Conservation (phyloP, 2,888 invertebrate genomes). For the Drosophila anceps region DNA sequence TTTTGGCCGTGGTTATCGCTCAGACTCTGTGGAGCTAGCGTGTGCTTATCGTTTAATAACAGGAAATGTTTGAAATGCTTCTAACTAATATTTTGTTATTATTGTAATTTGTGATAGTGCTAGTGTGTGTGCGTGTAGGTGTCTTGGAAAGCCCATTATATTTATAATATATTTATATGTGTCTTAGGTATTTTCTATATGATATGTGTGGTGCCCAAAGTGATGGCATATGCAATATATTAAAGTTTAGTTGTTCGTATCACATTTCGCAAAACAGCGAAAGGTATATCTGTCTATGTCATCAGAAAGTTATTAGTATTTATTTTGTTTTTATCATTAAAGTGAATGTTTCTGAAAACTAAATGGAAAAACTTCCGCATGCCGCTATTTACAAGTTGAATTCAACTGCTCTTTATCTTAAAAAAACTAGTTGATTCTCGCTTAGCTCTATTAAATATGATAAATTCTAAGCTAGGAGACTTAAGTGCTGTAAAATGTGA, state of each 20-base stretch:
- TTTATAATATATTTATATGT: neutral
- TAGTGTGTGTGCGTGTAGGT: neutral
- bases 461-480: neutral
- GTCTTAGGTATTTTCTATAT: neutral
- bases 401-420: neutral
- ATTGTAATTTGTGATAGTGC: neutral
- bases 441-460: neutral
- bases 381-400: neutral
- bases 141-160: neutral
- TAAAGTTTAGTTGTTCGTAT: no score
- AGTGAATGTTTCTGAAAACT: no score
- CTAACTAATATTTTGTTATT: neutral
- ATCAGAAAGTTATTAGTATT: no score
- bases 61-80: neutral
- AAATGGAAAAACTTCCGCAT: neutral
- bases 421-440: neutral
- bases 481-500: neutral
- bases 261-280: no score
- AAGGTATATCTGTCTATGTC: no score
- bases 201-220: neutral
- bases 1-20: slow-evolving; percentile 7
- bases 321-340: no score
- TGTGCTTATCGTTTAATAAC: neutral
- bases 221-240: no score
- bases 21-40: neutral